Base-by-base conservation (phyloP, 1,140 invertebrate species). In the Physella acuta region DNA sequence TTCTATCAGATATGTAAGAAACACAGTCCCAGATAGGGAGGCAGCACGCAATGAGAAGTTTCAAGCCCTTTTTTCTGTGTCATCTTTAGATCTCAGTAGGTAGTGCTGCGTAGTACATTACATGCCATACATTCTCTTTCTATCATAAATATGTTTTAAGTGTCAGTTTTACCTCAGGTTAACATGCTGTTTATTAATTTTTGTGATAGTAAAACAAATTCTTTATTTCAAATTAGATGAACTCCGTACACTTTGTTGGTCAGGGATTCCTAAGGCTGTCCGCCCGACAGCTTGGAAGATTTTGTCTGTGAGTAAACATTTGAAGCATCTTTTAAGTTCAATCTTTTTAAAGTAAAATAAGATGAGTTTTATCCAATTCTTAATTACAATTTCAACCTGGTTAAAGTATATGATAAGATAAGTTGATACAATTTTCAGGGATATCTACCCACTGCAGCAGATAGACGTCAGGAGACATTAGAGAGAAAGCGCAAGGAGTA, bases 401-500 rank as follows among this genome's bases (percentile, higher is more conserved):
- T n/a, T n/a, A n/a, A n/a, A n/a, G n/a, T n/a, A n/a, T n/a, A n/a
- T n/a, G n/a, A n/a, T n/a, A n/a, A n/a, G n/a, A n/a, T n/a, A n/a
- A n/a, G n/a, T n/a, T n/a, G n/a, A n/a, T n/a, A n/a, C n/a, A n/a
- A 56, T 31, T 5, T 81, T 4, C 44, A 88, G 81, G 95, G 96
- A 74, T 99, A 99, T 87, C 86, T 99, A 49, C 96, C 97, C 26
- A 91, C 94, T 2, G 94, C 92, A 84, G 83, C 90, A 3, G 95
- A 98, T 79, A 88, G 95, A 71, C 88, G 95, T 14, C 88, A 91
- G 74, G 90, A 91, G 33, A 87, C 93, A 20, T 82, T 99, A 52
- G 90, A 95, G 79, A 87, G 95, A 63, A 99, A 99, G 85, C 88
- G 97, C 30, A 90, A 94, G 60, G 95, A 98, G 81, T 99, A 99